Evolutionary conservation across 2,888 invertebrate species (phyloP), one percentile per base, ranked within the genome.

Genomic region (Platypus cylindrus): DNA sequence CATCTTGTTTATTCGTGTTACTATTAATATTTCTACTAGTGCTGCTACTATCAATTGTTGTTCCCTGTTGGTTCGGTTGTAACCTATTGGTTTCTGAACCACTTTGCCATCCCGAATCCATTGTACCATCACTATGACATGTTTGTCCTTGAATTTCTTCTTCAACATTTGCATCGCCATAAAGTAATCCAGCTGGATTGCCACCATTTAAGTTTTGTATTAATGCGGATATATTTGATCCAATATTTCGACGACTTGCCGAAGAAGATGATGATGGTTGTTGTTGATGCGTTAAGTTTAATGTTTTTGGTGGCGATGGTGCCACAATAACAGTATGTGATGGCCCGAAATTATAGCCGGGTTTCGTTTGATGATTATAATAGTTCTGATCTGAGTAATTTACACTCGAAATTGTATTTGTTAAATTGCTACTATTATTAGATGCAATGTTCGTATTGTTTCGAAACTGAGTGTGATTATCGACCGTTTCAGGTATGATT

Each of bases 101-200:
- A 46, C 73, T 75, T 43, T 77, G 77, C 75, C 78, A 77, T 0
- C 76, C 76, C 0, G 75, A 73, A 45, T 76, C 76, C 65, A 75
- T 70, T 0, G 75, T 76, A 25, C 56, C 62, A 41, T 63, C 63
- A 45, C 63, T 63, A 35, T 62, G 60, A 36, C 56, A 58, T 15
- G 55, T 56, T 20, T 55, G 59, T 20, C 58, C 59, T 20, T 55
- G 51, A 20, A 58, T 51, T 38, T 61, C 61, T 20, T 58, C 57
- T 37, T 58, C 60, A 1, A 30, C 32, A 32, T 55, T 53, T 0
- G 55, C 58, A 37, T 62, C 62, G 11, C 57, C 60, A 47, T 66
- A 66, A 12, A 65, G 46, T 22, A 49, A 34, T 5, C 64, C 64
- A 3, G 60, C 61, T 5, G 63, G 55, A 49, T 62, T 64, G 7